Percentiles rank a stretch among this genome's conserved stretches.
phyloP scores from a whole-genome alignment of 2,797 vertebrate species.

The Spondyliosoma cantharus region DNA sequence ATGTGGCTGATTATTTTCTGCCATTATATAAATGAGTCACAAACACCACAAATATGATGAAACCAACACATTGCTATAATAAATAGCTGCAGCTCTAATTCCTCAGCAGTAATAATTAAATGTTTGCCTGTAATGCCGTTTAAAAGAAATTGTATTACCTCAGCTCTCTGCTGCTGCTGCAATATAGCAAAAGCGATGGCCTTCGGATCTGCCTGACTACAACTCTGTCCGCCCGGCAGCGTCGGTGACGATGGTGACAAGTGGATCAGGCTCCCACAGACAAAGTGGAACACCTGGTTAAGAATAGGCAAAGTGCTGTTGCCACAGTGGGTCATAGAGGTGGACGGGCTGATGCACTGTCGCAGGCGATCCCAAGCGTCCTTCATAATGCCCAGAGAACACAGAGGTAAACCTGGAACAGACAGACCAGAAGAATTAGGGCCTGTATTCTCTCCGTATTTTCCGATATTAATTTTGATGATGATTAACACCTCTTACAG shows the following conservation, averaged over 20 bases:
- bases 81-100: neutral
- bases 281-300: conserved; percentile 84
- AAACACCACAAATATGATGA: neutral
- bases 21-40: neutral
- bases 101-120: neutral
- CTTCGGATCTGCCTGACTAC: conserved; percentile 81
- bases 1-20: neutral
- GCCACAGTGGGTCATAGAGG: conserved; percentile 61
- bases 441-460: neutral
- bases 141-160: conserved; percentile 70
- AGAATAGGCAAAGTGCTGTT: conserved; percentile 79
- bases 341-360: conserved; percentile 85
- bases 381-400: conserved; percentile 88
- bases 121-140: neutral
- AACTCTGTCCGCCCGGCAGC: conserved; percentile 70
- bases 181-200: conserved; percentile 84
- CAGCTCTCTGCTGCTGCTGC: conserved; percentile 87
- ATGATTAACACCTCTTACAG: neutral
- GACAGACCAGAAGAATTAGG: conserved; percentile 1
- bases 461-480: neutral
- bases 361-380: conserved; percentile 87
- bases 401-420: conserved; percentile 82
- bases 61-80: neutral
- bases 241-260: conserved; percentile 47
- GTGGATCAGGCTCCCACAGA: conserved; percentile 80